Base-by-base conservation (phyloP, 2,888 invertebrate species). In the Cyclophora albipunctata region DNA sequence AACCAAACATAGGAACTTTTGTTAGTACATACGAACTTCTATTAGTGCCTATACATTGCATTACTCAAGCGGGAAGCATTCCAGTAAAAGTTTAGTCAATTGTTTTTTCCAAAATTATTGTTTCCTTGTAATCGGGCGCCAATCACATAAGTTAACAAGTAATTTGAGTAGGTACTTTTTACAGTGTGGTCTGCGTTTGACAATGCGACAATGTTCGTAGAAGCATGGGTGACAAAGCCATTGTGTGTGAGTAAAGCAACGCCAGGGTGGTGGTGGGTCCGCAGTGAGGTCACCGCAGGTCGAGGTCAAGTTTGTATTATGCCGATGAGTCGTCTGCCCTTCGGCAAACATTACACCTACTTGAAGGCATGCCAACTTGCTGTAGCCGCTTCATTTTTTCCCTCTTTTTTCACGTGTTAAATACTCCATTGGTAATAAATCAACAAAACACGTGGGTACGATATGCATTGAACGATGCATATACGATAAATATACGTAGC, bases 181-280 rank as follows among this genome's bases (percentile, higher is more conserved):
- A 37, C 37, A 37, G 20, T 20, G 50, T 53, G 51, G 52, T 45
- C 44, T 52, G 34, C 51, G 37, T 4, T 5, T 5, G 37, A 37
- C 37, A 37, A 37, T 37, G 37, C 37, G 37, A 5, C 37, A 67
- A 72, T 81, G 79, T 82, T 82, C 73, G 66, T 54, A 60, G 68
- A 70, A 69, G 71, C 71, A 57, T 61, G 59, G 67, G 69, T 85
- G 84, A 84, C 84, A 78, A 77, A 79, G 78, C 81, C 70, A 81
- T 87, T 86, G 85, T 86, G 67, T 79, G 71, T 86, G 86, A 86
- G 81, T 85, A 83, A 86, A 76, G 58, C 20, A 20, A 20, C 20
- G 20, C 68, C 55, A 48, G 57, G 78, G 79, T 65, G 67, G 68
- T 56, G 65, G 69, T 75, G 72, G 72, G 67, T 71, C 77, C 73